Conservation (phyloP, 2,797 vertebrate species). For the Naso thynnoides region DNA sequence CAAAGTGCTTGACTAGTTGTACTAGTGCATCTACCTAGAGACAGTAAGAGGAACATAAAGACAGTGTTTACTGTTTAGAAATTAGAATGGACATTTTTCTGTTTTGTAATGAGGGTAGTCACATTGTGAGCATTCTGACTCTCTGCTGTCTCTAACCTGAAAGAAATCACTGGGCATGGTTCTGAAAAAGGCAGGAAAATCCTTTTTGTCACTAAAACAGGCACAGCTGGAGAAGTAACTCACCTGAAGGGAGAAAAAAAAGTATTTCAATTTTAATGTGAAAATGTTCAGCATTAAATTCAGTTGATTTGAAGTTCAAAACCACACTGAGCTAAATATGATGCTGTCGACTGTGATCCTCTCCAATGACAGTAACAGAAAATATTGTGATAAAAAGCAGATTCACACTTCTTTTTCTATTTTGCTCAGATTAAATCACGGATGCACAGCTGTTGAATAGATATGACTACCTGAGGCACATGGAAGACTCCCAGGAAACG, state of each 20-base stretch:
- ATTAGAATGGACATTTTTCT: not conserved
- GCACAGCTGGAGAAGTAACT: constrained; percentile 90
- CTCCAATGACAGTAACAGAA: not conserved
- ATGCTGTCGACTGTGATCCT: not conserved
- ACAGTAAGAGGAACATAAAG: not conserved
- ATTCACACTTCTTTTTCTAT: not conserved
- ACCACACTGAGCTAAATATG: not conserved
- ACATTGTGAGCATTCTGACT: not conserved
- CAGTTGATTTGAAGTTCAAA: not conserved
- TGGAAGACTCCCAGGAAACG: constrained; percentile 84
- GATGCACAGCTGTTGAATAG: not conserved
- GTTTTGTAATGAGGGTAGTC: not conserved
- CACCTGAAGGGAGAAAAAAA: constrained; percentile 63
- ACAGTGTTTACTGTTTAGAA: not conserved
- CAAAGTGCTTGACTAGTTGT: constrained; percentile 85
- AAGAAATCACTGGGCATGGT: constrained; percentile 89
- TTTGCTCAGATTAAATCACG: not conserved
- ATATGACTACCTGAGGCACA: constrained; percentile 80
- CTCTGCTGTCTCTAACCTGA: constrained; percentile 70
- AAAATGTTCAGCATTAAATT: not conserved
- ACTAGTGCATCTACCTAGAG: constrained; percentile 81
- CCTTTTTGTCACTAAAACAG: constrained; percentile 85
- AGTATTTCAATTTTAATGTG: not conserved
- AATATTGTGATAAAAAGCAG: not conserved
- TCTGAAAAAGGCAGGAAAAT: constrained; percentile 86